A percentile compares a stretch with the other conserved stretches of the same genome.
Conservation (phyloP, 2,888 invertebrate species). For the Eupithecia vulgata region DNA sequence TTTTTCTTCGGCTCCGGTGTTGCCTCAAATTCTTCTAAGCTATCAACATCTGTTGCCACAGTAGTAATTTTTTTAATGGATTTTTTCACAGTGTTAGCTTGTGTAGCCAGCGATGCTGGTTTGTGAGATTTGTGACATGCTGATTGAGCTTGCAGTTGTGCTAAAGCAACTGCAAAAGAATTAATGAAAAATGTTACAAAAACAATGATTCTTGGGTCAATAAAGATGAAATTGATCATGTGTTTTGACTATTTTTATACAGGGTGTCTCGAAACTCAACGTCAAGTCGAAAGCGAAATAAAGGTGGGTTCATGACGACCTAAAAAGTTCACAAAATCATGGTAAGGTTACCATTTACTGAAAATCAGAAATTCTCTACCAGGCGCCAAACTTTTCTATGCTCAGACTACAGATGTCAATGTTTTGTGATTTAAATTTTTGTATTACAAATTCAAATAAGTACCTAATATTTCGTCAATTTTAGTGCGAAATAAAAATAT, state of each 20-base stretch:
- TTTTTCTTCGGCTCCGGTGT: background rate
- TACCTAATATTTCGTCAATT: too few relatives aligned
- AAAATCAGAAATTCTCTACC: too few relatives aligned
- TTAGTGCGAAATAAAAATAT: too few relatives aligned
- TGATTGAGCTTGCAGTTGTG: conserved; percentile 18
- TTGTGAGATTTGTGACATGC: background rate
- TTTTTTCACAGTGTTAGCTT: background rate
- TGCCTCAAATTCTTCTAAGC: conserved; percentile 7
- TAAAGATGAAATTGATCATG: background rate
- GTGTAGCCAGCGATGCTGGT: background rate
- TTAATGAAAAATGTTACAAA: background rate
- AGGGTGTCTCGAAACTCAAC: too few relatives aligned
- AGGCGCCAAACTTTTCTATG: too few relatives aligned
- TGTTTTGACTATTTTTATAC: background rate
- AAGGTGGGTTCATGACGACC: too few relatives aligned
- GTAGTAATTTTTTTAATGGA: background rate
- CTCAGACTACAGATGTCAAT: too few relatives aligned
- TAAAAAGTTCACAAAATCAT: too few relatives aligned
- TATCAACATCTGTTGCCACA: conserved; percentile 1
- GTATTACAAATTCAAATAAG: too few relatives aligned
- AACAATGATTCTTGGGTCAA: background rate
- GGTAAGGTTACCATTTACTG: too few relatives aligned
- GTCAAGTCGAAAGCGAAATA: too few relatives aligned
- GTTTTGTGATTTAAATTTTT: too few relatives aligned
- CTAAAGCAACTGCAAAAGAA: conserved; percentile 28